Evolutionary conservation across 2,888 invertebrate species (phyloP).

Genomic region (Tachina fera): DNA sequence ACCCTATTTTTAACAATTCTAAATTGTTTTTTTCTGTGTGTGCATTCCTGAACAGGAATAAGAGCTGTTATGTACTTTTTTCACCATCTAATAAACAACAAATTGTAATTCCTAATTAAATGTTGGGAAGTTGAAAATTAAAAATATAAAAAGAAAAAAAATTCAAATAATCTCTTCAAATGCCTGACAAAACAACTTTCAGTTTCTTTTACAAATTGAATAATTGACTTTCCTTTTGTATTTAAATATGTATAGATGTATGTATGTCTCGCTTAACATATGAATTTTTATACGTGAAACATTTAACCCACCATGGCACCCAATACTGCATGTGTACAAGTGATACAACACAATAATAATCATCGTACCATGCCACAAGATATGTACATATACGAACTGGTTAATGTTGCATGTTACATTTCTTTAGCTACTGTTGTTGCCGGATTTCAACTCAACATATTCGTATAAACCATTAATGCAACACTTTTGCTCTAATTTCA

Average conservation of each 20-base stretch:
- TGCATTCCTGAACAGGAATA: background rate
- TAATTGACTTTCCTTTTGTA: conserved; percentile 61
- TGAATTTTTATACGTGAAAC: conserved; percentile 40
- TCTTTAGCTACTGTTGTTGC: conserved; percentile 63
- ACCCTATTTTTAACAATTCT: no score
- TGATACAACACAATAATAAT: conserved; percentile 7
- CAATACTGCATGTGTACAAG: background rate
- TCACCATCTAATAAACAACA: background rate
- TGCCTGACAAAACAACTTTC: conserved; percentile 57
- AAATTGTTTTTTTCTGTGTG: no score
- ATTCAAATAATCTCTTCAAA: conserved; percentile 23
- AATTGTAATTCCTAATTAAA: conserved; percentile 36
- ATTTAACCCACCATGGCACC: conserved; percentile 27
- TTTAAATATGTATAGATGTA: background rate
- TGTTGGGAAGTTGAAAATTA: background rate
- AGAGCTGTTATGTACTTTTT: background rate
- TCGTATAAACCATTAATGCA: conserved; percentile 18
- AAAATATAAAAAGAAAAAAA: background rate
- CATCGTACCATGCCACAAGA: conserved; percentile 28
- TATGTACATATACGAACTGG: conserved; percentile 26
- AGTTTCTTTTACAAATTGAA: conserved; percentile 67
- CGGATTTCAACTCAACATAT: conserved; percentile 37
- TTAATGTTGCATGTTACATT: conserved; percentile 61
- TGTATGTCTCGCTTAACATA: conserved; percentile 20
- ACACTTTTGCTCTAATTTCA: conserved; percentile 69